Base-by-base conservation (phyloP, 2,888 invertebrate species). In the Coleophora deauratella region DNA sequence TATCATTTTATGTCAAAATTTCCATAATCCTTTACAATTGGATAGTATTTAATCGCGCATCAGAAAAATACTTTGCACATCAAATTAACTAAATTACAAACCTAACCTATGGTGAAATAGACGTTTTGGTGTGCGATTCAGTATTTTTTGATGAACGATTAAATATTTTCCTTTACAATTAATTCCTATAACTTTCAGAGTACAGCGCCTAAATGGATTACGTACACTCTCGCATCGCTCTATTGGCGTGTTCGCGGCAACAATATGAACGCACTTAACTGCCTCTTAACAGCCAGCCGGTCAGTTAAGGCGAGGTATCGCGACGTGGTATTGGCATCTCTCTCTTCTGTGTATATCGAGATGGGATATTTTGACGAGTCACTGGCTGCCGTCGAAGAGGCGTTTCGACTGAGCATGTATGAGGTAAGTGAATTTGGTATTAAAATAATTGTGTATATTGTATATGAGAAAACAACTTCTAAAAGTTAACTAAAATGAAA, bases 231-330 rank as follows among this genome's bases (percentile, higher is more conserved):
- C 33, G 91, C 94, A 0, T 92, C 92, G 0, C 72, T 94, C 12
- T 93, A 94, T 68, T 95, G 94, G 94, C 87, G 94, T 8, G 88
- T 92, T 1, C 86, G 91, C 3, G 90, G 91, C 6, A 91, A 92
- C 59, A 87, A 88, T 28, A 81, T 84, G 36, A 91, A 92, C 59
- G 91, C 92, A 0, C 68, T 93, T 7, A 90, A 91, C 54, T 95
- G 94, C 65, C 81, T 93, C 6, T 85, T 91, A 33, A 72, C 88
- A 8, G 90, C 92, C 1, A 79, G 89, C 27, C 57, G 57, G 2
- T 47, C 41, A 1, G 59, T 55, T 0, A 62, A 61, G 12, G 85
- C 89, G 11, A 86, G 88, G 47, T 88, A 89, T 51, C 84, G 81
- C 9, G 93, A 93, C 60, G 84, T 93, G 0, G 90, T 92, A 12